Evolutionary conservation across 2,888 invertebrate genomes (phyloP).

Genomic region (Mystacides longicornis): DNA sequence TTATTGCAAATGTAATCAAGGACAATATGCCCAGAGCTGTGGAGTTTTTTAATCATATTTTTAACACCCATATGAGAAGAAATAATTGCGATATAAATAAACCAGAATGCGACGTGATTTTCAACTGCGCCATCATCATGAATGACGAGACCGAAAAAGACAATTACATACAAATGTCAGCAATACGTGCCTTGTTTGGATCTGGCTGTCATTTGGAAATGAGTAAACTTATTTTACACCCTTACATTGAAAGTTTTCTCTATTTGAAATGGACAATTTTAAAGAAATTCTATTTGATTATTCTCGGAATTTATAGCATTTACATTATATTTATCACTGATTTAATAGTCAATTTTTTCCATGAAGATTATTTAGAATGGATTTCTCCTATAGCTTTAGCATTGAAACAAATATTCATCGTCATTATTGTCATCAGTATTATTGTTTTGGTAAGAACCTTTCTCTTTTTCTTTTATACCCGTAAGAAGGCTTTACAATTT

Average conservation of each 20-base stretch:
- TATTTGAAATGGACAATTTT: slow-evolving; percentile 51
- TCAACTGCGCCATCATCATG: slow-evolving; percentile 47
- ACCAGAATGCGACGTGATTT: slow-evolving; percentile 40
- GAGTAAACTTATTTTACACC: slow-evolving; percentile 46
- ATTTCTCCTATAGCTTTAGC: background rate
- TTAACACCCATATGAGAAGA: slow-evolving; percentile 45
- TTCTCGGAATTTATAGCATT: slow-evolving; percentile 43
- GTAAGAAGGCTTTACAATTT: too few species aligned
- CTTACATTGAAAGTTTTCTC: slow-evolving; percentile 50
- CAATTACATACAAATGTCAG: slow-evolving; percentile 46
- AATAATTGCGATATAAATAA: slow-evolving; percentile 41
- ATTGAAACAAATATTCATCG: slow-evolving; percentile 1
- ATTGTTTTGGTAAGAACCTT: slow-evolving; percentile 42
- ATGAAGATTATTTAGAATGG: background rate
- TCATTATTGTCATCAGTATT: slow-evolving; percentile 33
- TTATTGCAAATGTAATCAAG: slow-evolving; percentile 48
- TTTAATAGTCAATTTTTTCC: slow-evolving; percentile 33
- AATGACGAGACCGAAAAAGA: too few species aligned
- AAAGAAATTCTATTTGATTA: slow-evolving; percentile 47
- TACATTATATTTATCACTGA: slow-evolving; percentile 46
- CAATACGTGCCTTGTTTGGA: slow-evolving; percentile 47
- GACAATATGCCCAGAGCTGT: slow-evolving; percentile 48
- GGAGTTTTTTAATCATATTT: slow-evolving; percentile 45
- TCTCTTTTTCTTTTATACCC: too few species aligned
- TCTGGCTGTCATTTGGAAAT: slow-evolving; percentile 46